Conservation (phyloP, 2,888 invertebrate species). For the Didymodactylos carnosus region DNA sequence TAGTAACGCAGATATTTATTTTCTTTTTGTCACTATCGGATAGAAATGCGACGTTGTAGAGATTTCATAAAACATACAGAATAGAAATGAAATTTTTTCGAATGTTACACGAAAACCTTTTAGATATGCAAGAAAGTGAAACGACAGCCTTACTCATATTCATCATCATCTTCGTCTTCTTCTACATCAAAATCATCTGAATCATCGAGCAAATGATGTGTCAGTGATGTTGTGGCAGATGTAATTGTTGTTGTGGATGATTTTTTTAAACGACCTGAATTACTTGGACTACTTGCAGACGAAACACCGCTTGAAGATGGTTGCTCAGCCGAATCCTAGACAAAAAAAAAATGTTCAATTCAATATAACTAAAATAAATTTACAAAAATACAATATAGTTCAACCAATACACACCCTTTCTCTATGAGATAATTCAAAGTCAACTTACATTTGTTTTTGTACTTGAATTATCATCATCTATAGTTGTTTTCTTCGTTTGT, state of each 20-base stretch:
- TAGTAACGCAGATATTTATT: no score
- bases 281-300: not conserved
- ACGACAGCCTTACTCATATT: slow-evolving; percentile 26
- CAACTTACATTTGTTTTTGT: no score
- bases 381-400: no score
- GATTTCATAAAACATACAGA: no score
- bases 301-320: no score
- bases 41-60: no score
- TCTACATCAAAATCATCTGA: slow-evolving; percentile 18
- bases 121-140: slow-evolving; percentile 16
- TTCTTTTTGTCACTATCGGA: no score
- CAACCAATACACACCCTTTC: no score
- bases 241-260: not conserved
- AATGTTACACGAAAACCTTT: slow-evolving; percentile 16
- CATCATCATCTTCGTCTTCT: slow-evolving; percentile 32
- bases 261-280: not conserved
- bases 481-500: no score
- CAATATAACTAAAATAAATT: not conserved
- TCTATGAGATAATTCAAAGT: no score
- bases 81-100: no score
- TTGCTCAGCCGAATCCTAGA: not conserved
- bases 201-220: slow-evolving; percentile 10
- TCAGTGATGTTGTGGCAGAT: not conserved
- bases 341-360: not conserved
- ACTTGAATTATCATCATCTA: not conserved